A percentile compares a stretch with the other conserved stretches of the same genome.
phyloP scores from a whole-genome alignment of 2,888 invertebrate genomes.

The Ommatoiulus sabulosus region DNA sequence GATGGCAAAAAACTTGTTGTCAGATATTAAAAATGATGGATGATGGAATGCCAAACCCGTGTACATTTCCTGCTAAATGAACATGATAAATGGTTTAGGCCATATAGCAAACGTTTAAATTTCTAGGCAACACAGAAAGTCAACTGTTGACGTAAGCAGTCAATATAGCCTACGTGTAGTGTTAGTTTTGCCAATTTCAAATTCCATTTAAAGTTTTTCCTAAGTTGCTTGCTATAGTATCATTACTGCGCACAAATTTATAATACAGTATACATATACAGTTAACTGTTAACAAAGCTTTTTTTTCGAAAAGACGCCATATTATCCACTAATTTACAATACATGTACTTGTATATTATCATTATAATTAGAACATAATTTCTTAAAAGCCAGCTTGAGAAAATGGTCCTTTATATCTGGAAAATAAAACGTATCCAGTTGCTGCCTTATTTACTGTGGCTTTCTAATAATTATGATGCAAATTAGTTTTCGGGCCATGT shows the following conservation, averaged over 20 bases:
- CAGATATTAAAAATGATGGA: slow-evolving; percentile 16
- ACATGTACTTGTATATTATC: no score
- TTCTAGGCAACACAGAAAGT: not conserved
- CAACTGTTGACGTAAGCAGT: not conserved
- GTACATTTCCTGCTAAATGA: slow-evolving; percentile 7
- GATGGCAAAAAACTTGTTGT: not conserved
- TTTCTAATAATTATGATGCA: not conserved
- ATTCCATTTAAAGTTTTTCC: not conserved
- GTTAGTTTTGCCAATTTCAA: not conserved
- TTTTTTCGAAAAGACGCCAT: no score
- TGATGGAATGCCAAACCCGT: not conserved
- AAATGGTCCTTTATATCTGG: no score
- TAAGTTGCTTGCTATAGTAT: no score
- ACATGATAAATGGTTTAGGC: slow-evolving; percentile 9
- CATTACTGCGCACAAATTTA: no score
- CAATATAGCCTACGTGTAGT: not conserved
- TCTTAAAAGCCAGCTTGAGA: no score
- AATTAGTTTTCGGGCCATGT: not conserved
- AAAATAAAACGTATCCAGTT: no score
- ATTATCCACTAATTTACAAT: no score
- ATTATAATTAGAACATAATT: no score
- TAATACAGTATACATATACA: no score
- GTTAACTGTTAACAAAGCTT: no score
- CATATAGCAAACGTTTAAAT: not conserved
- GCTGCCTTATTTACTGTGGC: not conserved